Evolutionary conservation across 2,797 vertebrate species (phyloP).

Genomic region (Propithecus deckenii): DNA sequence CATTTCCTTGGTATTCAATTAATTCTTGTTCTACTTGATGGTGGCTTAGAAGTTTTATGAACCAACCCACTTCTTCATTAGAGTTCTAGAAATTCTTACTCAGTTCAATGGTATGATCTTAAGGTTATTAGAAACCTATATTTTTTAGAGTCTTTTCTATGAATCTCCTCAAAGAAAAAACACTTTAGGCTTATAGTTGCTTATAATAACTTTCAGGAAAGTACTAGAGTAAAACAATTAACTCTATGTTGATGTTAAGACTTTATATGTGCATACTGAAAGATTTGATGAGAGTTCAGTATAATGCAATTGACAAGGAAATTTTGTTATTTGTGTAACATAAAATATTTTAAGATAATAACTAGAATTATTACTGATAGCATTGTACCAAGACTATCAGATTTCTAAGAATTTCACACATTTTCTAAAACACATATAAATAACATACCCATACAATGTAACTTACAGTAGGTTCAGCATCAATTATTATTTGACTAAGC

Average conservation of each 20-base stretch:
- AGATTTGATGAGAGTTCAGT: neutral
- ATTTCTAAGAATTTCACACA: neutral
- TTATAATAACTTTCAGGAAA: neutral
- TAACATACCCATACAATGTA: neutral
- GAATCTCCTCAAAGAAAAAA: neutral
- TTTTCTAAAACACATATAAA: neutral
- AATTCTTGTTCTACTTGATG: neutral
- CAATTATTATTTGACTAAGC: neutral
- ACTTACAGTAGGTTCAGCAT: neutral
- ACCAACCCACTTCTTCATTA: neutral
- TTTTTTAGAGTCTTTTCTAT: neutral
- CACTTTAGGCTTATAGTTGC: neutral
- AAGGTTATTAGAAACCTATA: neutral
- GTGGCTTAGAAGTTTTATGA: neutral
- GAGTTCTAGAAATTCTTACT: neutral
- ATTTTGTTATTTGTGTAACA: neutral
- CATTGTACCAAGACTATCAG: neutral
- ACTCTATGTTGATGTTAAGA: neutral
- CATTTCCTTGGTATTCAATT: neutral
- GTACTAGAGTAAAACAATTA: neutral
- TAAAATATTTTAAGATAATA: neutral
- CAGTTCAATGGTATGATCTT: neutral
- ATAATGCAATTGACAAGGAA: neutral
- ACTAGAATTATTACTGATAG: neutral
- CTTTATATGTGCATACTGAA: neutral